Conservation (phyloP, 2,113 vertebrate species). For the Siniperca chuatsi region DNA sequence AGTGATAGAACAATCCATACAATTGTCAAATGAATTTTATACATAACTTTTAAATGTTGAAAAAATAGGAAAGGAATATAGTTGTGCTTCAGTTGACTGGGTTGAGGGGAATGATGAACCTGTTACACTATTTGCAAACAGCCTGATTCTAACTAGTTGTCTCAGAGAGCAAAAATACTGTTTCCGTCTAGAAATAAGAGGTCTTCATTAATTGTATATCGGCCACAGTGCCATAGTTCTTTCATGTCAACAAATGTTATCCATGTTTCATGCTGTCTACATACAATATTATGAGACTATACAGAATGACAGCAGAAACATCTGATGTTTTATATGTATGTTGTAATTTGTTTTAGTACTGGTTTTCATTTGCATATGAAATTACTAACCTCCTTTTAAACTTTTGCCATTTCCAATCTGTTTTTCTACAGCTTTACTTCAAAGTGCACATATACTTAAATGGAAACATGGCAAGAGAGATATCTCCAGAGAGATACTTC, state of each 20-base stretch:
- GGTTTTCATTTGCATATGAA: not conserved
- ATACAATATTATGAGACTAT: conserved; percentile 3
- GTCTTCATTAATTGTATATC: conserved; percentile 10
- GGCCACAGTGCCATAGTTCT: not conserved
- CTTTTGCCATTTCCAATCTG: not conserved
- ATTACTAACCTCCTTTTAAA: not conserved
- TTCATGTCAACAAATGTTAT: not conserved
- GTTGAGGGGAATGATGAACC: conserved; percentile 15
- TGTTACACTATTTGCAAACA: conserved; percentile 20
- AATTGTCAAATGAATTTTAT: not conserved
- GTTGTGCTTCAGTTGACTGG: not conserved
- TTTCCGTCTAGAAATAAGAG: not conserved
- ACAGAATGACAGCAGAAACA: conserved; percentile 6
- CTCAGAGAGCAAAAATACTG: conserved; percentile 30
- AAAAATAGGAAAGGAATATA: not conserved
- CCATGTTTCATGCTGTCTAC: conserved; percentile 25
- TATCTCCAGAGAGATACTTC: not conserved
- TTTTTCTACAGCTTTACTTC: not conserved
- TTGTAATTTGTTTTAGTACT: not conserved
- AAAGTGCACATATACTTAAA: not conserved
- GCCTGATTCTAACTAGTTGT: conserved; percentile 21
- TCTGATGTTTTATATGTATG: no score
- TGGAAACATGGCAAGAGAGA: not conserved
- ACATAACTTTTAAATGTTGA: not conserved
- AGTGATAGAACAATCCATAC: not conserved